Evolutionary conservation across 2,113 vertebrate genomes (phyloP).

Genomic region (Lutjanus erythropterus): DNA sequence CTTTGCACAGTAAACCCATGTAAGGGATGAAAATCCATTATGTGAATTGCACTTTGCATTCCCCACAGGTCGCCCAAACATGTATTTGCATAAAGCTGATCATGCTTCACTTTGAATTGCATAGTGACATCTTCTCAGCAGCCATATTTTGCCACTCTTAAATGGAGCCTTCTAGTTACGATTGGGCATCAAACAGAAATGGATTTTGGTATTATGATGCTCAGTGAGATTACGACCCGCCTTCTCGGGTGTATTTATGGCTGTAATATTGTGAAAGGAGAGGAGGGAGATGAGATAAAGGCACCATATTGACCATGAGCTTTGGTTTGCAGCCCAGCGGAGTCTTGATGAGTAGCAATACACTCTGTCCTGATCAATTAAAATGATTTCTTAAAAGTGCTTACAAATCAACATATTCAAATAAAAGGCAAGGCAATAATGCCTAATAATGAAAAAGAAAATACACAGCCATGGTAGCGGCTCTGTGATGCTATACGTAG

Average conservation of each 20-base stretch:
- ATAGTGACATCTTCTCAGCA: conserved; percentile 14
- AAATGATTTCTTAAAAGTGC: conserved; percentile 17
- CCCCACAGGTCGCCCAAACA: conserved; percentile 40
- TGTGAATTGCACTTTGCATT: conserved; percentile 45
- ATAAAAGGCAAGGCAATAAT: neutral
- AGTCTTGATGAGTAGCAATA: neutral
- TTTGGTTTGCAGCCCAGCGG: conserved; percentile 1
- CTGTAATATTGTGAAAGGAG: conserved; percentile 33
- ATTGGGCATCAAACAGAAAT: conserved; percentile 34
- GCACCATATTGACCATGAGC: conserved; percentile 9
- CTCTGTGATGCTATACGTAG: neutral
- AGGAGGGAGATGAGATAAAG: conserved; percentile 24
- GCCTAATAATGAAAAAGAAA: neutral
- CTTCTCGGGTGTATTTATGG: conserved; percentile 17
- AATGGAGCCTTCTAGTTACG: conserved; percentile 33
- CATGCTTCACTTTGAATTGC: conserved; percentile 48
- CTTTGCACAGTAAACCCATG: conserved; percentile 24
- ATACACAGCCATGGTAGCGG: neutral
- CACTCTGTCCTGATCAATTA: neutral
- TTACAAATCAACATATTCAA: neutral
- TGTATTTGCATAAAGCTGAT: conserved; percentile 60
- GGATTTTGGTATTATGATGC: conserved; percentile 33
- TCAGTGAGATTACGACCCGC: conserved; percentile 10
- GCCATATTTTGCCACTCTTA: conserved; percentile 32
- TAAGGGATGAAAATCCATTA: conserved; percentile 56